A percentile compares a stretch with the other conserved stretches of the same genome.
phyloP scores from a whole-genome alignment of 2,797 vertebrate species.

The Borostomias antarcticus region DNA sequence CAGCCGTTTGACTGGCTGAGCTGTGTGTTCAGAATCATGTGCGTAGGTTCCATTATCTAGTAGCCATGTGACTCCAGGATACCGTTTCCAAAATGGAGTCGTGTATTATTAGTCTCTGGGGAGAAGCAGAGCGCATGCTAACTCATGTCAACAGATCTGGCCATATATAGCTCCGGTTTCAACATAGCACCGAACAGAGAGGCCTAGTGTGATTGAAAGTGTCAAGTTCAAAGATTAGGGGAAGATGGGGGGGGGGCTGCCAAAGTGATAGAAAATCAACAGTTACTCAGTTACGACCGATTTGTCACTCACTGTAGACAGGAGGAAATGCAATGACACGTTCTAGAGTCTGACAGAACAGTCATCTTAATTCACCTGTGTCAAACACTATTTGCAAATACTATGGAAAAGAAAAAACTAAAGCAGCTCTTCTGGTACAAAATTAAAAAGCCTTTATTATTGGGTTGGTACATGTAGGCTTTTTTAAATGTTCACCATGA shows the following conservation, averaged over 20 bases:
- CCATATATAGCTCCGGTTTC: constrained; percentile 53
- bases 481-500: too few relatives aligned
- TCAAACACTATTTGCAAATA: too few relatives aligned
- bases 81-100: constrained; percentile 31
- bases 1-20: constrained; percentile 1
- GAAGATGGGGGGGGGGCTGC: constrained; percentile 12
- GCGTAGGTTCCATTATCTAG: constrained; percentile 29
- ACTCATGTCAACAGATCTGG: constrained; percentile 28
- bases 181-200: constrained; percentile 49
- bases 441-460: too few relatives aligned
- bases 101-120: constrained; percentile 60
- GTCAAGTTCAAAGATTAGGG: constrained; percentile 13
- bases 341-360: background rate
- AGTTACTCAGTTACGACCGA: background rate
- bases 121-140: constrained; percentile 53
- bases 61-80: constrained; percentile 28
- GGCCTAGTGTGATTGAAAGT: constrained; percentile 3
- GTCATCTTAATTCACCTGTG: background rate
- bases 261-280: background rate
- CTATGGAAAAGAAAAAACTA: too few relatives aligned
- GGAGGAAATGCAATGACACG: background rate
- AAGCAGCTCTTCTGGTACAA: too few relatives aligned
- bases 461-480: too few relatives aligned
- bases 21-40: constrained; percentile 25
- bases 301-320: background rate